These are phyloP conservation scores for Phallusia fumigata DNA, from an alignment of 23 tunicate genomes.

Conservation along the genomic window DNA sequence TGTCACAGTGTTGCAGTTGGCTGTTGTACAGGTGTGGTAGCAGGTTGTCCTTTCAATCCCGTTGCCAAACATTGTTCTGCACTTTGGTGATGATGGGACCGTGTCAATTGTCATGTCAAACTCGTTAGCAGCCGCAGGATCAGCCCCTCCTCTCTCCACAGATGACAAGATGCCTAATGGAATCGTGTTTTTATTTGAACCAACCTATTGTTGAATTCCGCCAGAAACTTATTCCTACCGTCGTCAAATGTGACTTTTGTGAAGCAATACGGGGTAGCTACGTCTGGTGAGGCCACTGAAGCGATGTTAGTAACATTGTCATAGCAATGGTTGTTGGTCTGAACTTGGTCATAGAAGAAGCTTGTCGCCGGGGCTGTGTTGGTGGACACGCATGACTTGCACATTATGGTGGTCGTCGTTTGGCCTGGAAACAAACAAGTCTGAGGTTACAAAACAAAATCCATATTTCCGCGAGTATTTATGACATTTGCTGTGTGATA, in stretches of 20 bases:
- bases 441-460: background rate
- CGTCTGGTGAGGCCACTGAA: background rate
- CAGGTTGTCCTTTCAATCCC: background rate
- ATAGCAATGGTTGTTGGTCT: conserved; percentile 1
- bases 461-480: background rate
- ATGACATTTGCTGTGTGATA: background rate
- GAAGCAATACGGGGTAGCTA: background rate
- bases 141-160: background rate
- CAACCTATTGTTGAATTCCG: background rate
- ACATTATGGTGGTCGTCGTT: background rate
- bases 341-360: background rate
- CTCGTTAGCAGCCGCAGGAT: conserved; percentile 2
- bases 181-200: background rate
- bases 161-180: background rate
- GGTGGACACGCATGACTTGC: background rate
- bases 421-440: background rate
- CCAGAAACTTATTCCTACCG: background rate
- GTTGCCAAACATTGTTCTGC: background rate
- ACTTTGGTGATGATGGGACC: background rate
- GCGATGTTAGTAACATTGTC: background rate
- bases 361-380: background rate
- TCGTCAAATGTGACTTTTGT: background rate
- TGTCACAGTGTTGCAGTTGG: conserved; percentile 35
- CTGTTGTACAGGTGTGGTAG: conserved; percentile 11
- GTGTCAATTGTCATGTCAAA: background rate